Evolutionary conservation across 2,113 vertebrate genomes (phyloP).

Genomic region (Chlorodrepanis virens): DNA sequence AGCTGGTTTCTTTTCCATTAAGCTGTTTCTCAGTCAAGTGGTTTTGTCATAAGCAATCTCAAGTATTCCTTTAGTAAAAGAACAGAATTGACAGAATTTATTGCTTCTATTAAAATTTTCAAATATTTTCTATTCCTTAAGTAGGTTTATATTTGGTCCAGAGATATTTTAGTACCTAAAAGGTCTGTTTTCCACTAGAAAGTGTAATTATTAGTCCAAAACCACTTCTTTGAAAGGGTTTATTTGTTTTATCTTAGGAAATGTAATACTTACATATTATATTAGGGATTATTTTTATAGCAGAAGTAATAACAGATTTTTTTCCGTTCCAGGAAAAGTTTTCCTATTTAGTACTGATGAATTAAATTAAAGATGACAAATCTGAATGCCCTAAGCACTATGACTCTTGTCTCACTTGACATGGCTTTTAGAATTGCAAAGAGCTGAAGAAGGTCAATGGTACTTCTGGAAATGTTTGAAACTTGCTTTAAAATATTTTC

Average conservation of each 20-base stretch:
- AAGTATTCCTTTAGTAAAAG: constrained; percentile 22
- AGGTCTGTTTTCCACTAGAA: neutral
- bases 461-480: neutral
- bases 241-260: neutral
- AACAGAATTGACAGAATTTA: neutral
- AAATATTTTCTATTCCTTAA: constrained; percentile 6
- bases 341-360: neutral
- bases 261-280: neutral
- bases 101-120: neutral
- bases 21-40: neutral
- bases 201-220: neutral
- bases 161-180: neutral
- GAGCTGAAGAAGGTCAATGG: neutral
- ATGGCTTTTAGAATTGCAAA: neutral
- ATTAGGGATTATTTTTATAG: neutral
- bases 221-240: neutral
- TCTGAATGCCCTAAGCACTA: neutral
- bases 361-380: neutral
- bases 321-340: neutral
- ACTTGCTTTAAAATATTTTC: neutral
- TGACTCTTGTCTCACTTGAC: neutral
- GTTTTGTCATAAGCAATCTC: neutral
- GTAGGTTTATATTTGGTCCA: neutral
- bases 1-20: neutral
- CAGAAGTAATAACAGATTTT: neutral